phyloP scores from a whole-genome alignment of 1,140 invertebrate genomes.

The Apis dorsata region DNA sequence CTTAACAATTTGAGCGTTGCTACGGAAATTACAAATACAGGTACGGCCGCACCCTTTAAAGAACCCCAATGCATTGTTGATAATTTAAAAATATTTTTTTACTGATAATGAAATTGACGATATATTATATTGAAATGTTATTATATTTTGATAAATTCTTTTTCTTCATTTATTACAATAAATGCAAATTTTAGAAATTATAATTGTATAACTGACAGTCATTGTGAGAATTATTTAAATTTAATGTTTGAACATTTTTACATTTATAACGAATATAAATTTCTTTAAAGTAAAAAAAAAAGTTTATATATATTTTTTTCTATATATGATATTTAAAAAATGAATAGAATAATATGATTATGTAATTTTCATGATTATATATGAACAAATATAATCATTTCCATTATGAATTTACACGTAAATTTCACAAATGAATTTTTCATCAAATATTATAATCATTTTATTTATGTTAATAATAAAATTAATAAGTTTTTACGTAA shows the following conservation, averaged over 20 bases:
- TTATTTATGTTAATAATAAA: neutral
- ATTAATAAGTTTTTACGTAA: neutral
- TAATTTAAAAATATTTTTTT: neutral
- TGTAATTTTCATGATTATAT: neutral
- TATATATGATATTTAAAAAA: neutral
- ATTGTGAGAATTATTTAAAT: neutral
- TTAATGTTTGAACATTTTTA: neutral
- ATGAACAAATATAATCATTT: neutral
- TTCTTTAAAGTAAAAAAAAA: neutral
- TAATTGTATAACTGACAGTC: neutral
- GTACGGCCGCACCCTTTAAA: neutral
- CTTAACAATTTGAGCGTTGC: neutral
- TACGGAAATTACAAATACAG: slow-evolving; percentile 3
- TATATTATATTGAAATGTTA: no score
- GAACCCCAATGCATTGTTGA: neutral
- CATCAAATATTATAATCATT: neutral
- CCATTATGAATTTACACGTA: neutral
- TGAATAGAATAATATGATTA: neutral
- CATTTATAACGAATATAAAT: neutral
- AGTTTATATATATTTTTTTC: neutral
- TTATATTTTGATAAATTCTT: neutral
- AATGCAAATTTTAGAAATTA: neutral
- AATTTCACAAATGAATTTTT: neutral
- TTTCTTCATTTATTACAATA: neutral
- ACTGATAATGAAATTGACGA: neutral